phyloP scores from a whole-genome alignment of 2,797 vertebrate species.

The Lagorchestes hirsutus region DNA sequence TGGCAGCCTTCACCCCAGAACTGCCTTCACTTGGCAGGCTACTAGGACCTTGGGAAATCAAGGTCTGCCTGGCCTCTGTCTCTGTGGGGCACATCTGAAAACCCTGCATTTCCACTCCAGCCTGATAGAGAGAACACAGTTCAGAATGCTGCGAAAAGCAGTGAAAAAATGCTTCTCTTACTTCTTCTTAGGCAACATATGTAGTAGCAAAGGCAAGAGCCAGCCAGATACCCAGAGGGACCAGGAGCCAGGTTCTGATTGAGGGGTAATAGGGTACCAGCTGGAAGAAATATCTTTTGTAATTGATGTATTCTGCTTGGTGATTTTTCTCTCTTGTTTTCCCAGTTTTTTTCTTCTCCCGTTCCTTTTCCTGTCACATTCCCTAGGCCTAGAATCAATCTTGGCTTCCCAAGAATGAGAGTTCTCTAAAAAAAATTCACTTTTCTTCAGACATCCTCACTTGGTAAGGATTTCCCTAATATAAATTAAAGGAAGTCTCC shows the following conservation, averaged over 20 bases:
- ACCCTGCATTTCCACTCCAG: neutral
- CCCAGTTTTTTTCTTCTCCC: constrained; percentile 55
- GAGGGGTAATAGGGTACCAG: neutral
- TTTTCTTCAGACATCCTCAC: neutral
- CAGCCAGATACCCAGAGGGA: neutral
- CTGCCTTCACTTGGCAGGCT: neutral
- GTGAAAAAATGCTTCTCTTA: neutral
- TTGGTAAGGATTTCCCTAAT: constrained; percentile 33
- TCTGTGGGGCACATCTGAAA: neutral
- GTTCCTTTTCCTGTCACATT: constrained; percentile 52
- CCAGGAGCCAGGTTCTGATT: neutral
- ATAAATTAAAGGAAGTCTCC: neutral
- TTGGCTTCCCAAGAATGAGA: constrained; percentile 23
- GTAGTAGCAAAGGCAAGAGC: neutral
- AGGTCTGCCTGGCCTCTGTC: neutral
- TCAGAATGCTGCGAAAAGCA: neutral
- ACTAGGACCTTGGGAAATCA: neutral
- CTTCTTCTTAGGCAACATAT: neutral
- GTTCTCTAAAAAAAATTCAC: constrained; percentile 24
- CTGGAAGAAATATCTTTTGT: constrained; percentile 58
- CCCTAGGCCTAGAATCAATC: constrained; percentile 58
- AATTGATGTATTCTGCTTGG: constrained; percentile 68
- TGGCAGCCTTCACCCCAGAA: neutral
- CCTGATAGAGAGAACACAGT: neutral
- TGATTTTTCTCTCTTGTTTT: constrained; percentile 67